Conservation (phyloP, 2,888 invertebrate species). For the Neoaliturus tenellus region DNA sequence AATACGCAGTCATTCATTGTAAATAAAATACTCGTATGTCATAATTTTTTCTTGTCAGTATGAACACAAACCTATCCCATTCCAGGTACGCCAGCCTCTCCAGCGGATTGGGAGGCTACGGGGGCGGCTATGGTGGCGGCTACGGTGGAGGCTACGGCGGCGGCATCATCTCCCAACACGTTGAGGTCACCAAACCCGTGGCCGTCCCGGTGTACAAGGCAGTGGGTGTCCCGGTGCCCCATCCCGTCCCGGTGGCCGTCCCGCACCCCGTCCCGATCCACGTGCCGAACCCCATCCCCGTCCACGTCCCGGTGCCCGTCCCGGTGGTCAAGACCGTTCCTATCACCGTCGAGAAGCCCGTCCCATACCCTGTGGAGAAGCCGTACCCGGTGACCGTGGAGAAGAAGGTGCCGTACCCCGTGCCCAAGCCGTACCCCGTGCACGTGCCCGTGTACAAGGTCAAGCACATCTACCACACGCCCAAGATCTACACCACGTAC, state of each 20-base stretch:
- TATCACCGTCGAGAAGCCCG: constrained; percentile 67
- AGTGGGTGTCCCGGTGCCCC: constrained; percentile 66
- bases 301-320: constrained; percentile 66
- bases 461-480: constrained; percentile 65
- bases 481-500: constrained; percentile 39
- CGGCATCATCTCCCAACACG: constrained; percentile 60
- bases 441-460: constrained; percentile 67
- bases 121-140: constrained; percentile 1
- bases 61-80: neutral
- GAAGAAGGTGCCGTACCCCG: constrained; percentile 67
- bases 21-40: too few species aligned
- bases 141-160: constrained; percentile 41
- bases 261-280: constrained; percentile 67
- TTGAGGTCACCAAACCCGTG: constrained; percentile 64
- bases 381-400: constrained; percentile 66
- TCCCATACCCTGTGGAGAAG: constrained; percentile 67
- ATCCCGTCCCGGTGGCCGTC: constrained; percentile 67
- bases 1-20: too few species aligned
- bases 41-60: too few species aligned
- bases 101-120: constrained; percentile 24
- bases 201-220: constrained; percentile 66
- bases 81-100: constrained; percentile 45
- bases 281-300: constrained; percentile 64
- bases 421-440: constrained; percentile 67
- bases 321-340: constrained; percentile 67